phyloP scores from a whole-genome alignment of 2,797 vertebrate genomes.

The Varecia variegata region DNA sequence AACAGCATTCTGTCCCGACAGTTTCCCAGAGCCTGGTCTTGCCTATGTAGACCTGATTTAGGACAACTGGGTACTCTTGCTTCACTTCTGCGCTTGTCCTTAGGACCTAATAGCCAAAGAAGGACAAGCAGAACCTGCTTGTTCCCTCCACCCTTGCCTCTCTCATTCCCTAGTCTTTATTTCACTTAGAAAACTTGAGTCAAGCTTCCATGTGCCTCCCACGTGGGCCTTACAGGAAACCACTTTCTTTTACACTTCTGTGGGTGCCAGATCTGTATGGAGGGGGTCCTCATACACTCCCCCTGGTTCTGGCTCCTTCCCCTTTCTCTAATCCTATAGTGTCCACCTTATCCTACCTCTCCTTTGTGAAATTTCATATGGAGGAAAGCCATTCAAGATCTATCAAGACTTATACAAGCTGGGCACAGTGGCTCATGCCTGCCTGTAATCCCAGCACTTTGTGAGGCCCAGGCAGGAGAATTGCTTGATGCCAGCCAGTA shows the following conservation, averaged over 20 bases:
- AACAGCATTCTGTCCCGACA: not conserved
- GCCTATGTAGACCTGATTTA: not conserved
- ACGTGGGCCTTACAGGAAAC: not conserved
- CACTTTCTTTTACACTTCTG: not conserved
- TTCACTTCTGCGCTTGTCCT: slow-evolving; percentile 33
- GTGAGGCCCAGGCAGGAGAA: not conserved
- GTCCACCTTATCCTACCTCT: not conserved
- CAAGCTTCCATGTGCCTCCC: not conserved
- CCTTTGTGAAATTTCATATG: not conserved
- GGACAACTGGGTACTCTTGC: not conserved
- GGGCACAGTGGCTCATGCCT: not conserved
- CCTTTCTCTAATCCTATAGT: not conserved
- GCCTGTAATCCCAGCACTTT: not conserved
- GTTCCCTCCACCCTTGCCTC: not conserved
- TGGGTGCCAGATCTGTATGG: not conserved
- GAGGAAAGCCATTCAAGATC: not conserved
- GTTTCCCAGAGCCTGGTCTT: not conserved
- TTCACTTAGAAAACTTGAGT: not conserved
- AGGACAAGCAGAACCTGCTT: not conserved
- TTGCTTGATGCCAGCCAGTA: not conserved
- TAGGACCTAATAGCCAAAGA: not conserved
- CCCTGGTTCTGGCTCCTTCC: not conserved
- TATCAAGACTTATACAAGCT: not conserved
- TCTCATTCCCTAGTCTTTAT: not conserved
- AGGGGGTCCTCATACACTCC: not conserved